Evolutionary conservation across 2,888 invertebrate species (phyloP), one percentile per base, ranked within the genome.

Genomic region (Cancer borealis): DNA sequence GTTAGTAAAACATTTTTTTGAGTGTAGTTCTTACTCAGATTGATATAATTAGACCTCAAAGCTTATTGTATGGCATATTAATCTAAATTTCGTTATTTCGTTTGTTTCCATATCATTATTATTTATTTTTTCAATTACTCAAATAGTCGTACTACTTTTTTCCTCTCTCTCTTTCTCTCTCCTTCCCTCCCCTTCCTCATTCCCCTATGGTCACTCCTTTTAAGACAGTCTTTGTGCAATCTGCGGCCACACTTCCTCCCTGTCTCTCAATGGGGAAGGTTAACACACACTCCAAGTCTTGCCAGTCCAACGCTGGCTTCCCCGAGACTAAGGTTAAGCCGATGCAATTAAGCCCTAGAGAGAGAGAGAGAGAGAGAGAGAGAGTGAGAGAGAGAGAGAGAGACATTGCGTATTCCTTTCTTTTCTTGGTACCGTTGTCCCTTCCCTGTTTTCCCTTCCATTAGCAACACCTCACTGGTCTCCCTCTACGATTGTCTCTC

Each of bases 271-370:
- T 73, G 26, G 73, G 26, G 14, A 21, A 26, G 73, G n/a, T 73
- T 73, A 73, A 73, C 73, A 73, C 73, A n/a, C 26, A 73, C 73
- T 73, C 73, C 73, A 26, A 73, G 73, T 73, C 73, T 26, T 73
- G 26, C 73, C 73, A 73, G 73, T 73, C 73, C 73, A 73, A 73
- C 73, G 73, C 73, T 73, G 73, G 73, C 73, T 73, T 73, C 73
- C 73, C 26, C n/a, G 73, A n/a, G 73, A 73, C 73, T 73, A 73
- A 26, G 26, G 73, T 73, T 73, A 73, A 73, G 73, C 73, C 73
- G 26, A 73, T 26, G 73, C 73, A 73, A 73, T 73, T 73, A 73
- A 73, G 26, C 26, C 73, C n/a, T 21, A 60, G 21, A 60, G 60
- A 60, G 60, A 60, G 60, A 17, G 60, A 60, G 60, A 60, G 60